Evolutionary conservation across 2,113 vertebrate species (phyloP).

Genomic region (Coreoperca whiteheadi): DNA sequence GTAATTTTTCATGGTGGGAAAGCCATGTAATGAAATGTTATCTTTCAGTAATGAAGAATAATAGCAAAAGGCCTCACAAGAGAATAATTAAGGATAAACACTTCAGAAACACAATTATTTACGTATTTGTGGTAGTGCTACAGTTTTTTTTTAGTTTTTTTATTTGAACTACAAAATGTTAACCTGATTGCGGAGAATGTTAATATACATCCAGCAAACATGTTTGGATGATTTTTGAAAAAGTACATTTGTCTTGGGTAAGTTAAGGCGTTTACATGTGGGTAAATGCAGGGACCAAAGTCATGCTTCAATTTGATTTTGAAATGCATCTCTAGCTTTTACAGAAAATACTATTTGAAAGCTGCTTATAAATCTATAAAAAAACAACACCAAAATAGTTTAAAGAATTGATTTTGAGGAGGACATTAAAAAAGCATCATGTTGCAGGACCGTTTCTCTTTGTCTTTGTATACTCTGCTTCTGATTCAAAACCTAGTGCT

Average conservation of each 20-base stretch:
- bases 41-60: conserved; percentile 35
- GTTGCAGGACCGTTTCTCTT: background rate
- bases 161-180: background rate
- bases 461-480: conserved; percentile 2
- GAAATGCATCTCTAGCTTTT: no score
- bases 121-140: background rate
- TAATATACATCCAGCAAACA: background rate
- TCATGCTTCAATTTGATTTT: background rate
- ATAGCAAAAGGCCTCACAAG: background rate
- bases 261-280: background rate
- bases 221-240: background rate
- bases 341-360: background rate
- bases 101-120: background rate
- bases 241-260: background rate
- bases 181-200: no score
- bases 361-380: background rate
- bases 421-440: background rate
- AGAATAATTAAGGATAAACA: background rate
- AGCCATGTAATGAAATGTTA: conserved; percentile 13
- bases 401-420: background rate
- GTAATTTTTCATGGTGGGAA: conserved; percentile 7
- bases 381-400: background rate
- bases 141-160: background rate
- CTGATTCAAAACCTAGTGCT: background rate
- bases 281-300: background rate